Percentiles rank a stretch among this genome's conserved stretches.
phyloP scores from a whole-genome alignment of 2,888 invertebrate species.

The Agrotis exclamationis region DNA sequence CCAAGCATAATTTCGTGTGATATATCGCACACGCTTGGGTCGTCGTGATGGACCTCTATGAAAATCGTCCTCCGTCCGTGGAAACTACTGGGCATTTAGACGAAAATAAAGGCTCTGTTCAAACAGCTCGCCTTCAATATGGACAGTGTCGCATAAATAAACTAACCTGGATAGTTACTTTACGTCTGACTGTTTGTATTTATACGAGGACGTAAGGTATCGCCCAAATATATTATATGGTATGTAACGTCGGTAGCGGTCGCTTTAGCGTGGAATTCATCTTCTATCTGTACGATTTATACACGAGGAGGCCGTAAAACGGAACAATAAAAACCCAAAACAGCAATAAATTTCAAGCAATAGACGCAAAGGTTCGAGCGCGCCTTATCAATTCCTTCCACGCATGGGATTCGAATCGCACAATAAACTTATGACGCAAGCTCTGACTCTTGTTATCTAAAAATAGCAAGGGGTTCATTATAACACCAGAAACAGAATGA shows the following conservation, averaged over 20 bases:
- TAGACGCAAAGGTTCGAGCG: constrained; percentile 91
- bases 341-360: constrained; percentile 91
- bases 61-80: constrained; percentile 79
- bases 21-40: constrained; percentile 86
- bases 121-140: constrained; percentile 65
- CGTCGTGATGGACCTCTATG: constrained; percentile 85
- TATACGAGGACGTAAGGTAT: constrained; percentile 77
- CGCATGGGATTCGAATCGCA: constrained; percentile 86
- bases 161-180: constrained; percentile 62
- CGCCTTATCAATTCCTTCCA: constrained; percentile 91
- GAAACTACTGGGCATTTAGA: constrained; percentile 74
- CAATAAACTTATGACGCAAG: constrained; percentile 89
- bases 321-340: constrained; percentile 92
- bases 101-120: constrained; percentile 70
- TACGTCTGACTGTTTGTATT: constrained; percentile 64
- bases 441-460: constrained; percentile 64
- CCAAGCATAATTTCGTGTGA: constrained; percentile 90
- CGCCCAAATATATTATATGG: constrained; percentile 80
- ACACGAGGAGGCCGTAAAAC: constrained; percentile 90
- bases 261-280: constrained; percentile 87
- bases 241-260: constrained; percentile 83
- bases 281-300: constrained; percentile 91
- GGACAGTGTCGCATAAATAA: constrained; percentile 60
- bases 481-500: constrained; percentile 45
- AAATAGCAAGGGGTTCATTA: constrained; percentile 49